Base-by-base conservation (phyloP, 2,797 vertebrate genomes). In the Microctenopoma steveboyesi region DNA sequence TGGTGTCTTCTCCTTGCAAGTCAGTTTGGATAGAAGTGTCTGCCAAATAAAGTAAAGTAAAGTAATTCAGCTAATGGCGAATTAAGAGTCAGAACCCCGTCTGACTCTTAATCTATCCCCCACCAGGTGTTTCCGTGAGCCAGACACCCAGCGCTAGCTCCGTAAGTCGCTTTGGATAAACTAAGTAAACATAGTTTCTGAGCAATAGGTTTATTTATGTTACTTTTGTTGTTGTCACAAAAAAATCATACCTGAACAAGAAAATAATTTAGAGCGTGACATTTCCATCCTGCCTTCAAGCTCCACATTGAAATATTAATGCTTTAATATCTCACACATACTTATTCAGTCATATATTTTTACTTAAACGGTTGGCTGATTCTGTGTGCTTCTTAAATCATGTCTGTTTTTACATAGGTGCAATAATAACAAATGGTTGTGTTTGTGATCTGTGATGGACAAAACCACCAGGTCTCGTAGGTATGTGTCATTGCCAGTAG, bases 401-500 rank as follows among this genome's bases (percentile, higher is more conserved):
- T 33, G 15, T 14, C 25, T 57, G 22, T 66, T 50, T 59, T 37
- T 52, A 60, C 11, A 59, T 43, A 14, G 22, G 16, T 35, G 49
- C 51, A 13, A 14, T 16, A 33, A 25, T 46, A 54, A 51, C 39
- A 68, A 59, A 74, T 47, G 16, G 9, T 25, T 16, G 1, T 15
- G 10, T 65, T 45, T 76, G 48, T 61, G 16, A 45, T 51, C 13
- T 42, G 51, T 57, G 52, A 54, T 30, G n/a, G 42, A 42, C 48
- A 16, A 2, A 48, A 54, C 18, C 11, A n/a, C 22, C 9, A 15
- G 33, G 14, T 46, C 7, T 33, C 72, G 64, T 47, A 78, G 28
- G 10, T 51, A 7, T 33, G 18, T 16, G 4, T 60, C 16, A 39
- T 14, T 0, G 55, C 81, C 84, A 84, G 58, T 39, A 85, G 84